A percentile compares a stretch with the other conserved stretches of the same genome.
These are phyloP conservation scores for Drosophila pectinifera DNA, from an alignment of 1,140 invertebrate species.

Conservation along the genomic window DNA sequence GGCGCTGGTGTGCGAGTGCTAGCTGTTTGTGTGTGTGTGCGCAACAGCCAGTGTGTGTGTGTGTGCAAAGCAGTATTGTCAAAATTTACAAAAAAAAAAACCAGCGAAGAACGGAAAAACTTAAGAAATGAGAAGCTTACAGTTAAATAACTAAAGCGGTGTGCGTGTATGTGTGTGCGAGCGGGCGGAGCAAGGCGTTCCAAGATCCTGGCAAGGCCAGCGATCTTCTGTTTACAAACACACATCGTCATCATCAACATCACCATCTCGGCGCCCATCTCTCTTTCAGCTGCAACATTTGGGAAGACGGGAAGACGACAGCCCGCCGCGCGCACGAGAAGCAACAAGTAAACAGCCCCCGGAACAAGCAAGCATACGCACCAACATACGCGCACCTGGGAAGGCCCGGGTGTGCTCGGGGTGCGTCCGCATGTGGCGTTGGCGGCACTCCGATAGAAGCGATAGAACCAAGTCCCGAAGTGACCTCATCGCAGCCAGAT, in stretches of 20 bases:
- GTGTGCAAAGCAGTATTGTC: slow-evolving; percentile 48
- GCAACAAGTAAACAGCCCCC: slow-evolving; percentile 18
- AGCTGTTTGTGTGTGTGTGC: slow-evolving; percentile 12
- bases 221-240: slow-evolving; percentile 20
- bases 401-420: slow-evolving; percentile 36
- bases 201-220: slow-evolving; percentile 4
- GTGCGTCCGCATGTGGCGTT: slow-evolving; percentile 73
- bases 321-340: slow-evolving; percentile 3
- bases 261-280: not conserved
- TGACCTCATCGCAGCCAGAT: slow-evolving; percentile 21
- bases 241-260: slow-evolving; percentile 3
- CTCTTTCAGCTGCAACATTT: slow-evolving; percentile 10
- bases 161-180: not conserved
- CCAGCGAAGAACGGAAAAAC: slow-evolving; percentile 10
- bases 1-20: slow-evolving; percentile 16
- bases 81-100: slow-evolving; percentile 45
- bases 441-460: slow-evolving; percentile 49
- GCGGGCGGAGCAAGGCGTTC: not conserved
- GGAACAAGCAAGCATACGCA: slow-evolving; percentile 9
- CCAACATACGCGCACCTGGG: slow-evolving; percentile 31
- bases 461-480: slow-evolving; percentile 36
- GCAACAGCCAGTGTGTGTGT: slow-evolving; percentile 22
- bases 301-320: not conserved
- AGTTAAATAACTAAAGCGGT: slow-evolving; percentile 12
- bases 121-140: slow-evolving; percentile 13